phyloP scores from a whole-genome alignment of 2,113 vertebrate species.

The Lichenostomus cassidix region DNA sequence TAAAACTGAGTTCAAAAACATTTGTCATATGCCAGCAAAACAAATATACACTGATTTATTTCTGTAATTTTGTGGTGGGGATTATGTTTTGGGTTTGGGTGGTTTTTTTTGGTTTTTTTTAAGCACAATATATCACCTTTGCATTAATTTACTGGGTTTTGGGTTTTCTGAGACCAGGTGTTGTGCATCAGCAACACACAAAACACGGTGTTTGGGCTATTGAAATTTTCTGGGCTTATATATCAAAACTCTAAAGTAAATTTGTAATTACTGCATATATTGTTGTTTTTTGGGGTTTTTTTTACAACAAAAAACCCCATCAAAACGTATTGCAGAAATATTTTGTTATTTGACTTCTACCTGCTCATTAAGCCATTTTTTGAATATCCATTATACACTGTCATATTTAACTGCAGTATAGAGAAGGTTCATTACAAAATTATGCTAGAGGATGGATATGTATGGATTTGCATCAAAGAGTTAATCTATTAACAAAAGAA shows the following conservation, averaged over 20 bases:
- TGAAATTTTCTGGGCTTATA: background rate
- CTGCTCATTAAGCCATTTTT: background rate
- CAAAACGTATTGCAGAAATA: background rate
- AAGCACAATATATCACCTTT: background rate
- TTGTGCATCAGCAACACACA: background rate
- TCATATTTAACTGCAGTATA: background rate
- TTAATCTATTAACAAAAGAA: background rate
- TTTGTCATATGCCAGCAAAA: background rate
- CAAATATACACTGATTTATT: background rate
- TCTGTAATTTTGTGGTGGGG: background rate
- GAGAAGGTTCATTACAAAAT: background rate
- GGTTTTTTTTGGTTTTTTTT: background rate
- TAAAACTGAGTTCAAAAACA: background rate
- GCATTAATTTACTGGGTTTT: background rate
- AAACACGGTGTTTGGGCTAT: background rate
- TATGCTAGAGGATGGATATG: background rate
- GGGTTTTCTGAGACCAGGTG: background rate
- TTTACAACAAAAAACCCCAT: no score
- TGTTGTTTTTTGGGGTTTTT: no score
- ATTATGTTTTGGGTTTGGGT: no score
- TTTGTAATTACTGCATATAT: background rate
- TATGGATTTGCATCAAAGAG: background rate
- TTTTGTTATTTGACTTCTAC: background rate
- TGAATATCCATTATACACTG: fast-evolving
- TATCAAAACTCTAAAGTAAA: background rate